These are phyloP conservation scores for Drosophila neotestacea DNA, from an alignment of 2,888 invertebrate species.

Conservation along the genomic window DNA sequence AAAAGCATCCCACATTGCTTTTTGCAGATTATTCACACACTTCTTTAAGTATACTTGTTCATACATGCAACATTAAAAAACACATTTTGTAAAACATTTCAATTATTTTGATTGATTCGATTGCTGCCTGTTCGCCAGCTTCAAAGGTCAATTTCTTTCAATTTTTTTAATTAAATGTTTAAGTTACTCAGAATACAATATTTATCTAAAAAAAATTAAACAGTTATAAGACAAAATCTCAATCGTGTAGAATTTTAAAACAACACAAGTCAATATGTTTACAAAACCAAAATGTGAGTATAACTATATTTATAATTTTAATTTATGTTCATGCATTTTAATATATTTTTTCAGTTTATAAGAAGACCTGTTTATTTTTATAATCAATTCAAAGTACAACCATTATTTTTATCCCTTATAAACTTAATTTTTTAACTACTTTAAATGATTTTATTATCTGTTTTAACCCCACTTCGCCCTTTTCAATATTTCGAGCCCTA, in stretches of 20 bases:
- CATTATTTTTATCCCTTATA: too few relatives aligned
- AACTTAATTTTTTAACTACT: too few relatives aligned
- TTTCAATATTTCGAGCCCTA: too few relatives aligned
- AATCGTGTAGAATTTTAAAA: slow-evolving; percentile 1
- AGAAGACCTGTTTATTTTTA: background rate
- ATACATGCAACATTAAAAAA: slow-evolving; percentile 18
- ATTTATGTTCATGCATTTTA: background rate
- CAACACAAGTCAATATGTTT: slow-evolving; percentile 31
- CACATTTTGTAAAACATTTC: slow-evolving; percentile 27
- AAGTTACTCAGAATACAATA: background rate
- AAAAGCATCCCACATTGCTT: slow-evolving; percentile 37
- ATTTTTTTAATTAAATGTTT: background rate
- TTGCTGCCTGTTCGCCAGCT: slow-evolving; percentile 29
- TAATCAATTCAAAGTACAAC: too few relatives aligned
- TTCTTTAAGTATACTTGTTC: slow-evolving; percentile 4
- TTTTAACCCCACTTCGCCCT: too few relatives aligned
- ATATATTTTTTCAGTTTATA: slow-evolving; percentile 1
- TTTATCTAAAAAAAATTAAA: background rate
- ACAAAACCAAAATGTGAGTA: slow-evolving; percentile 53
- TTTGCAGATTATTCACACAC: slow-evolving; percentile 32
- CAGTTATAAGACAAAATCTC: background rate
- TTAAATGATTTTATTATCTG: too few relatives aligned
- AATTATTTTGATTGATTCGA: slow-evolving; percentile 53
- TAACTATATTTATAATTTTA: background rate
- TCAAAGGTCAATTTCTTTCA: background rate